Evolutionary conservation across 2,113 vertebrate species (phyloP), one percentile per base, ranked within the genome.

Genomic region (Oncorhynchus nerka): DNA sequence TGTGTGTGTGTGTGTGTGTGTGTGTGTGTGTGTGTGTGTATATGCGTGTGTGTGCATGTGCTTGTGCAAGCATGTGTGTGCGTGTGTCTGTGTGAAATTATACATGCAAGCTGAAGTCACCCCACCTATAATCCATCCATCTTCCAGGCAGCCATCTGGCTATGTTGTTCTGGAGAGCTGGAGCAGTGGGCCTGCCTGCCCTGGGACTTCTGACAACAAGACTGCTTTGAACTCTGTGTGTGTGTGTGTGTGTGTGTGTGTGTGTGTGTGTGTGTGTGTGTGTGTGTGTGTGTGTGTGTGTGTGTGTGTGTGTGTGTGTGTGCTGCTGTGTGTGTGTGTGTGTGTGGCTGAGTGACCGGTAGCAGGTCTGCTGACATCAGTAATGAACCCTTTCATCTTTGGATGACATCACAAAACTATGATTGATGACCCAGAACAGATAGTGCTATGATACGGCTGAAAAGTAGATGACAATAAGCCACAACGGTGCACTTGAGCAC

Each of bases 121-220:
- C 88, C 88, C 83, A 90, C 90, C 90, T 93, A 91, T 90, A 91
- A 91, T 91, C 91, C 91, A 93, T 94, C 91, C 91, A 92, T 93
- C 92, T 93, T 91, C 83, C 88, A 93, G 92, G 91, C 92, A 93
- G 91, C 91, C 91, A 92, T 92, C 92, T 93, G 92, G 91, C 81
- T 64, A 65, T 81, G 87, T 91, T 90, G 93, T 91, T 91, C 89
- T 77, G 79, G 77, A 84, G 83, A 80, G 82, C 79, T 78, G 64
- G 81, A 82, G 79, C 81, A 74, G 71, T 81, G 86, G 68, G 81
- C 78, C 74, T 83, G 32, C 73, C 87, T 76, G 78, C 81, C 71
- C 32, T 20, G 67, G 15, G 67, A 20, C 81, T 73, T 75, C 71
- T 81, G 59, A 73, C 81, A 79, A 75, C 84, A 75, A 78, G 67